Base-by-base conservation (phyloP, 2,888 invertebrate genomes). In the Serripes groenlandicus region DNA sequence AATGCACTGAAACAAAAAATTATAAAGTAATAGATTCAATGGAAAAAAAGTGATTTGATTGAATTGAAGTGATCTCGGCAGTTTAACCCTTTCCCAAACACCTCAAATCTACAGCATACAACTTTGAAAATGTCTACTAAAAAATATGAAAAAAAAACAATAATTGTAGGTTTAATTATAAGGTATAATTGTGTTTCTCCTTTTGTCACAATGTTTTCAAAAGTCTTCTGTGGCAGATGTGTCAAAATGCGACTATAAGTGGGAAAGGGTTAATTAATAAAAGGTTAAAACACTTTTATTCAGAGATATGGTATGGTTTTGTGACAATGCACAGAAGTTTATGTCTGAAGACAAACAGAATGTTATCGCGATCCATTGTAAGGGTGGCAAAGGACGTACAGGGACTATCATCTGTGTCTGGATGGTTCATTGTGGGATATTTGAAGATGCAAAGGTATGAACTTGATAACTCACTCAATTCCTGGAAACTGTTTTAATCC, bases 331-430 rank as follows among this genome's bases (percentile, higher is more conserved):
- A 9, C 89, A 92, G 37, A 89, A 92, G 58, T 95, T 95, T 94
- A 92, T 95, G 91, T 90, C 90, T 28, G 89, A 89, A 9, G 93
- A 95, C 84, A 91, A 93, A n/a, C 71, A 89, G 18, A 95, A 95
- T 89, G 93, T 95, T 11, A 95, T 95, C 42, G 95, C 95, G 18
- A 94, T 95, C n/a, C 95, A 95, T 88, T 95, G 95, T 90, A 95
- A 95, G 90, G 95, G 95, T 23, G 95, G 95, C 1, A 95, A 95
- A 90, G 95, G 95, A 1, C 93, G 95, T 28, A 95, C 95, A 5
- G 95, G 95, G 21, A 95, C 95, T 28, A 95, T 95, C 94, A 95
- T 95, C 71, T 95, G 95, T 90, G 93, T 94, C 26, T 95, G 95
- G 95, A 92, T 95, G 9, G 94, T 95, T 1, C 95, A 95, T 85